These are phyloP conservation scores for Phallusia fumigata DNA, from an alignment of 23 tunicate genomes.

Conservation along the genomic window DNA sequence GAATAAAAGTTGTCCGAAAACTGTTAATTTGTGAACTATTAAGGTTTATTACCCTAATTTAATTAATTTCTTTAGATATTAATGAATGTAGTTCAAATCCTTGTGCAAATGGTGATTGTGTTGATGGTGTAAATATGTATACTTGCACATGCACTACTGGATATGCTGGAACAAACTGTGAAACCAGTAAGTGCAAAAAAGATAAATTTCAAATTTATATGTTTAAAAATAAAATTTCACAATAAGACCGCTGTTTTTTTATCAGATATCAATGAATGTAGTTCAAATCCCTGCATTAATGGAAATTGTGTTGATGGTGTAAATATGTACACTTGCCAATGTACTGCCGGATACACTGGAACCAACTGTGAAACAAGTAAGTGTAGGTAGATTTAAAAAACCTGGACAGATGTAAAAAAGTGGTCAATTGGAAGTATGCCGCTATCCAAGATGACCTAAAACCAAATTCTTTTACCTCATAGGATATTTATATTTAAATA, in stretches of 20 bases:
- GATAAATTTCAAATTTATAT: background rate
- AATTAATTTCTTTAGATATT: background rate
- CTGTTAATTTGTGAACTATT: too few species aligned
- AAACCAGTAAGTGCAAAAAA: conserved; percentile 18
- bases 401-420: too few species aligned
- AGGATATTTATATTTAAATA: too few species aligned
- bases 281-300: conserved; percentile 16
- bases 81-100: conserved; percentile 22
- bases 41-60: too few species aligned
- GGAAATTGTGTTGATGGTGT: conserved; percentile 13
- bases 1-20: too few species aligned
- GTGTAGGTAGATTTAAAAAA: too few species aligned
- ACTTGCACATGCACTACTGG: conserved; percentile 5
- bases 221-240: background rate
- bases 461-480: too few species aligned
- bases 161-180: conserved; percentile 24
- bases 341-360: conserved; percentile 11
- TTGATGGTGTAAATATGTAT: background rate
- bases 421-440: too few species aligned
- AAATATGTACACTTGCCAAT: background rate
- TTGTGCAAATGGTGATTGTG: background rate
- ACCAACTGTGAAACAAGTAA: conserved; percentile 21
- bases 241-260: background rate
- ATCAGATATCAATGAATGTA: conserved; percentile 20
- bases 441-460: too few species aligned